Evolutionary conservation across 2,113 vertebrate genomes (phyloP).

Genomic region (Oreochromis niloticus): DNA sequence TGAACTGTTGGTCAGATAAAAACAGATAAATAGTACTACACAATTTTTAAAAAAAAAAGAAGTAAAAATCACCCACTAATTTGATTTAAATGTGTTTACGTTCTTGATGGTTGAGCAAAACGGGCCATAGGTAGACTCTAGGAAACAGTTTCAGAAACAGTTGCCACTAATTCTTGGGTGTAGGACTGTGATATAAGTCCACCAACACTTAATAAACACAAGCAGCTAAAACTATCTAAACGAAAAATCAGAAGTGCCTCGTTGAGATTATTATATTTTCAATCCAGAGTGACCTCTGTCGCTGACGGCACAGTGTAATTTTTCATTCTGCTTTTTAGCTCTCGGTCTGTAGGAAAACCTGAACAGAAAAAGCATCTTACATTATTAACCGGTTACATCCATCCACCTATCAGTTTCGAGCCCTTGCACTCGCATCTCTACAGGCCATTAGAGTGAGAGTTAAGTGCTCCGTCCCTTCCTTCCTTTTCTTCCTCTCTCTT

Average conservation of each 20-base stretch:
- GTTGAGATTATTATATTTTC: neutral
- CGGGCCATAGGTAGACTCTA: neutral
- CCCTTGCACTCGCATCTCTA: slow-evolving; percentile 42
- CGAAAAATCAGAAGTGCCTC: neutral
- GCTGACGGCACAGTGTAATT: neutral
- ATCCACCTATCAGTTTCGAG: slow-evolving; percentile 42
- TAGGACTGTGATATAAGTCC: neutral
- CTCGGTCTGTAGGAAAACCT: neutral
- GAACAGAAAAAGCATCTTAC: slow-evolving; percentile 36
- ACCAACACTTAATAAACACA: neutral
- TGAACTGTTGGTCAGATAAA: neutral
- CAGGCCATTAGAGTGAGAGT: slow-evolving; percentile 51
- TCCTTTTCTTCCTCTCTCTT: neutral
- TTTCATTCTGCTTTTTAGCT: slow-evolving; percentile 28
- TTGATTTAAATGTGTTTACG: neutral
- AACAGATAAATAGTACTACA: neutral
- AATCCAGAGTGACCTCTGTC: neutral
- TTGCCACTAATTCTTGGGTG: neutral
- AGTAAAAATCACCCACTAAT: neutral
- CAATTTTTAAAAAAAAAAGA: neutral
- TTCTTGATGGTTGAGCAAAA: neutral
- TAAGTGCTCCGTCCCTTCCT: slow-evolving; percentile 57
- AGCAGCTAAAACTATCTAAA: neutral
- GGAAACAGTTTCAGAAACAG: neutral
- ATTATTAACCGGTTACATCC: slow-evolving; percentile 60